Evolutionary conservation across 2,113 vertebrate genomes (phyloP).

Genomic region (Erinaceus europaeus): DNA sequence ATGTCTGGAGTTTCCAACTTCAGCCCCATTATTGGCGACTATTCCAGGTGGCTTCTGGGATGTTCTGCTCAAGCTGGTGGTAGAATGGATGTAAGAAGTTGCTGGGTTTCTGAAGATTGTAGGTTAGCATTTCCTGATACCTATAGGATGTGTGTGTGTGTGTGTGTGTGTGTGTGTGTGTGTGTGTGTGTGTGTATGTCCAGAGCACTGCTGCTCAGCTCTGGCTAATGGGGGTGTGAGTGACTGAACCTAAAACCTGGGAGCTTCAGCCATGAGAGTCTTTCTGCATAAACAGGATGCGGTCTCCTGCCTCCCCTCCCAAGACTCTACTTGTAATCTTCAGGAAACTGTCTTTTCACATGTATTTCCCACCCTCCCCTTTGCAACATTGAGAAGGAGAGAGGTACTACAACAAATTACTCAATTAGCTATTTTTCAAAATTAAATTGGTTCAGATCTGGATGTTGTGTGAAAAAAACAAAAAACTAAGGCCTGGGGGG

Average conservation of each 20-base stretch:
- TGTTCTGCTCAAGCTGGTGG: background rate
- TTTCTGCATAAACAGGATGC: no score
- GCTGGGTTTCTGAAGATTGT: background rate
- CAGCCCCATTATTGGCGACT: accelerated
- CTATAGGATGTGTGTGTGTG: no score
- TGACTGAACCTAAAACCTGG: no score
- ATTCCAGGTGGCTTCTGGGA: background rate
- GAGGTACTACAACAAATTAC: conserved; percentile 41
- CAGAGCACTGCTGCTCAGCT: no score
- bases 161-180: no score
- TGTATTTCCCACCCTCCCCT: background rate
- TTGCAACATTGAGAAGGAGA: background rate
- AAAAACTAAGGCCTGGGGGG: conserved; percentile 74
- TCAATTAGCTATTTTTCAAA: conserved; percentile 67
- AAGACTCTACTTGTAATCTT: background rate
- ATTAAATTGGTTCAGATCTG: conserved; percentile 71
- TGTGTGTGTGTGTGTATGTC: no score
- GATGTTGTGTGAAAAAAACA: conserved; percentile 79
- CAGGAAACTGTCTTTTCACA: background rate
- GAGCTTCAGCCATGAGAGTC: no score
- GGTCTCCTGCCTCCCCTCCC: no score
- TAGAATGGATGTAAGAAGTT: background rate
- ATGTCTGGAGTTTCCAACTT: background rate
- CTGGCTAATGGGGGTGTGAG: no score
- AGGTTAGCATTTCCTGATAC: background rate